phyloP scores from a whole-genome alignment of 2,888 invertebrate genomes.

The Acanthosepion esculentum region DNA sequence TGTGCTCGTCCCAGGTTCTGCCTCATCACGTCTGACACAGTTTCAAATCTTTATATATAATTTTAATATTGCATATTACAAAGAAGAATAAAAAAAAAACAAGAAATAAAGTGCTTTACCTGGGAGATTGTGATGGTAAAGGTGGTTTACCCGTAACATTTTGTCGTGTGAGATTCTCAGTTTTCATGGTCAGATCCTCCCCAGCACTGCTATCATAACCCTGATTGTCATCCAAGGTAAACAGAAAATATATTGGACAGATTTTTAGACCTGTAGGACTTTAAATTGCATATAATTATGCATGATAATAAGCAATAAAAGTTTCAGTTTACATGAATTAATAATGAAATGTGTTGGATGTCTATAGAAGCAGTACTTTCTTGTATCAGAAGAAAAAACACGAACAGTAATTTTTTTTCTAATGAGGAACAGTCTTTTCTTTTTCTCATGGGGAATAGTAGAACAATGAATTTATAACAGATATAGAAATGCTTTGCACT shows the following conservation, averaged over 20 bases:
- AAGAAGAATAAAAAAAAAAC: not conserved
- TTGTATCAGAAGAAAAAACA: not conserved
- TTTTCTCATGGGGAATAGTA: not conserved
- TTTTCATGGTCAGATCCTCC: not conserved
- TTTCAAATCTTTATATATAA: not conserved
- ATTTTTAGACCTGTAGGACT: too few species aligned
- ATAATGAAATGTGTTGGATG: too few species aligned
- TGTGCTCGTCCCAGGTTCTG: too few species aligned
- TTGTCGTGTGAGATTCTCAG: not conserved
- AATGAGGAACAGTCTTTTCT: not conserved
- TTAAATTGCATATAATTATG: not conserved
- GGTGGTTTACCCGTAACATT: not conserved
- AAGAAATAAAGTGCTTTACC: not conserved
- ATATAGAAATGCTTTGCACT: too few species aligned
- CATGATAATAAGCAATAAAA: not conserved
- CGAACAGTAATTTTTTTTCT: not conserved
- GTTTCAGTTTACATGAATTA: not conserved
- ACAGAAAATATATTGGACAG: not conserved
- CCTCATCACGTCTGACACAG: too few species aligned
- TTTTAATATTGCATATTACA: not conserved
- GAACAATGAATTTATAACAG: not conserved
- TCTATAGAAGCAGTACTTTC: not conserved
- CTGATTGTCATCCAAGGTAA: not conserved
- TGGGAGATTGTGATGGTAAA: not conserved
- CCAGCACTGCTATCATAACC: not conserved